A percentile compares a stretch with the other conserved stretches of the same genome.
Conservation (phyloP, 2,113 vertebrate species). For the Phalacrocorax pelagicus region DNA sequence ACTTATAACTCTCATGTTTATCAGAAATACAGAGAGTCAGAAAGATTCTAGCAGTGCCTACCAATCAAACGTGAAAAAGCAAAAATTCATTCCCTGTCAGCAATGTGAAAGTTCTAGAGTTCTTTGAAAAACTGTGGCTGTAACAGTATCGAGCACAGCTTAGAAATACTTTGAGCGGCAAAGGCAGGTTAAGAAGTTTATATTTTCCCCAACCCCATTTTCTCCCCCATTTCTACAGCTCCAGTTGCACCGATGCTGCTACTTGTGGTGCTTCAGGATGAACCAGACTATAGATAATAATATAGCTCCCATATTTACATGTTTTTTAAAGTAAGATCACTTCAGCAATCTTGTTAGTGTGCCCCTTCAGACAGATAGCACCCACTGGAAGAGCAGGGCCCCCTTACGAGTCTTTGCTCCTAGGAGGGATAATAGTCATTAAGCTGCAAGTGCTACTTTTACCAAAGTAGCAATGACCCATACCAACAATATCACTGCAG, state of each 20-base stretch:
- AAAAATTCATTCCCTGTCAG: background rate
- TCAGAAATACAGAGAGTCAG: background rate
- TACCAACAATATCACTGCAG: background rate
- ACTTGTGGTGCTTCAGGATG: background rate
- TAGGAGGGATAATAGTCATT: background rate
- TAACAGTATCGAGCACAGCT: background rate
- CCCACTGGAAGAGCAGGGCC: background rate
- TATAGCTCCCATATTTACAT: background rate
- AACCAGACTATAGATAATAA: background rate
- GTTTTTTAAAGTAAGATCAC: background rate
- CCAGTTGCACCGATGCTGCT: background rate
- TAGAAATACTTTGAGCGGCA: background rate
- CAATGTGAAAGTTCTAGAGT: background rate
- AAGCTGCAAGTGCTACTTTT: background rate
- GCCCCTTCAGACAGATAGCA: background rate
- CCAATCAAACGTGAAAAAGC: background rate
- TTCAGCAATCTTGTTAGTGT: background rate
- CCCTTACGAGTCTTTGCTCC: background rate
- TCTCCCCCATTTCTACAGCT: background rate
- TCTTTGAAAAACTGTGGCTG: background rate
- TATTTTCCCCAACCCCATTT: background rate
- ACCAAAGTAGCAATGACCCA: background rate
- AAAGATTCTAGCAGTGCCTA: background rate
- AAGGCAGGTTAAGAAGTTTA: background rate
- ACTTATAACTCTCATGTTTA: background rate